Evolutionary conservation across 2,888 invertebrate species (phyloP).

Genomic region (Osmoderma eremita): DNA sequence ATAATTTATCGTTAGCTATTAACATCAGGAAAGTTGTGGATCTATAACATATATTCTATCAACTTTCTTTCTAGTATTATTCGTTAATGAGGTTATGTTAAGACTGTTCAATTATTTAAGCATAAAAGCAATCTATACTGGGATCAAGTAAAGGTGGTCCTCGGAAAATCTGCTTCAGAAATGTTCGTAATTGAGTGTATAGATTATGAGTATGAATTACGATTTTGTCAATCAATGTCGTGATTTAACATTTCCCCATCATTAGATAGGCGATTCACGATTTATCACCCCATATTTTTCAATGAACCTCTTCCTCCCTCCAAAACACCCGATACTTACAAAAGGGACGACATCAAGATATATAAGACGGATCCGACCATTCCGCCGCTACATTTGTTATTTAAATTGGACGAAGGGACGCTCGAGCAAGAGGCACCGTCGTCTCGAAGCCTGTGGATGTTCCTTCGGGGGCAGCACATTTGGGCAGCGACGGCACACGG

Average conservation of each 20-base stretch:
- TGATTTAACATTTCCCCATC: constrained; percentile 2
- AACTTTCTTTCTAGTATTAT: too few relatives aligned
- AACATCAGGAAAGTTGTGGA: constrained; percentile 70
- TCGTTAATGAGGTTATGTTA: too few relatives aligned
- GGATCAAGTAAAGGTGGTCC: too few relatives aligned
- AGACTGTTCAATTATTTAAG: too few relatives aligned
- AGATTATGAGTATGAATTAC: too few relatives aligned
- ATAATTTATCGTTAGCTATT: constrained; percentile 72
- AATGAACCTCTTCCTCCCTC: background rate
- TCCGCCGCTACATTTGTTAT: constrained; percentile 46
- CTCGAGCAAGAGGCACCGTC: constrained; percentile 52
- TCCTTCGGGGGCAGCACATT: constrained; percentile 52
- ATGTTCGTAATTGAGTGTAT: too few relatives aligned
- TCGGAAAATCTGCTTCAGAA: too few relatives aligned
- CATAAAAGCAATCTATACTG: background rate
- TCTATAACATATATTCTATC: too few relatives aligned
- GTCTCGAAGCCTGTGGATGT: constrained; percentile 53
- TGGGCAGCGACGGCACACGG: constrained; percentile 49
- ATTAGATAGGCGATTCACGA: too few relatives aligned
- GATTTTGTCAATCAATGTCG: too few relatives aligned
- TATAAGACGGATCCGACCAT: constrained; percentile 49
- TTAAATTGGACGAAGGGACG: constrained; percentile 44
- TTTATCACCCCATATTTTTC: constrained; percentile 22
- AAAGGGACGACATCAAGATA: constrained; percentile 50
- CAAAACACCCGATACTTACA: constrained; percentile 52